Conservation (phyloP, 2,797 vertebrate genomes). For the Coregonus sp. region DNA sequence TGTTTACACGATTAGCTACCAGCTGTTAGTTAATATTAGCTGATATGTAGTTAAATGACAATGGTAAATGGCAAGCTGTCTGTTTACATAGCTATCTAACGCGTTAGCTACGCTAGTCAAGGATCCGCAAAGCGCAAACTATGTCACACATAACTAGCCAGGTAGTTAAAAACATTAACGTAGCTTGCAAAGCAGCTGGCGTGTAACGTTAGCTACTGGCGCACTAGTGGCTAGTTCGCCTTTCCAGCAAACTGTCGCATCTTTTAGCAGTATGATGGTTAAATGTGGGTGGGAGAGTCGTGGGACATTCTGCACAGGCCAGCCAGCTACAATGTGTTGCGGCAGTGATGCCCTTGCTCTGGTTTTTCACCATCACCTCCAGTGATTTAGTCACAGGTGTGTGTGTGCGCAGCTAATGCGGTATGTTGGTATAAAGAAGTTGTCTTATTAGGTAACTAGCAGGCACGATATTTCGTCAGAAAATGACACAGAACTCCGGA, state of each 20-base stretch:
- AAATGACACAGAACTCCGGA: neutral
- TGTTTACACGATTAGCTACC: too few species aligned
- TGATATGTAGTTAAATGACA: neutral
- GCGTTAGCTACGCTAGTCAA: neutral
- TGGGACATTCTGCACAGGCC: neutral
- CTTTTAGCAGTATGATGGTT: neutral
- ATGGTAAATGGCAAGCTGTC: neutral
- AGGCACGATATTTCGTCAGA: neutral
- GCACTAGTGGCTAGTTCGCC: neutral
- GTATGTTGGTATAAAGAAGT: neutral
- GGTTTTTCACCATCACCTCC: neutral
- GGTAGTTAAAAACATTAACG: neutral
- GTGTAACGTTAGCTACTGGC: too few species aligned
- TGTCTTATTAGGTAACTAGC: neutral
- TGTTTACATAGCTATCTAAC: neutral
- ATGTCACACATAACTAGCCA: neutral
- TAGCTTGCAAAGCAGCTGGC: too few species aligned
- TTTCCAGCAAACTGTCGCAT: neutral
- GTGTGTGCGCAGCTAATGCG: neutral
- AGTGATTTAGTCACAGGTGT: neutral
- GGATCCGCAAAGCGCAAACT: neutral
- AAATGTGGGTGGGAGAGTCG: neutral
- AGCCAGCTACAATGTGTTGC: neutral
- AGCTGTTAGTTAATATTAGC: too few species aligned
- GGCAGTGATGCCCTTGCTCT: neutral